Percentiles rank a stretch among this genome's conserved stretches.
Conservation (phyloP, 1,140 invertebrate genomes). For the Apis mellifera region DNA sequence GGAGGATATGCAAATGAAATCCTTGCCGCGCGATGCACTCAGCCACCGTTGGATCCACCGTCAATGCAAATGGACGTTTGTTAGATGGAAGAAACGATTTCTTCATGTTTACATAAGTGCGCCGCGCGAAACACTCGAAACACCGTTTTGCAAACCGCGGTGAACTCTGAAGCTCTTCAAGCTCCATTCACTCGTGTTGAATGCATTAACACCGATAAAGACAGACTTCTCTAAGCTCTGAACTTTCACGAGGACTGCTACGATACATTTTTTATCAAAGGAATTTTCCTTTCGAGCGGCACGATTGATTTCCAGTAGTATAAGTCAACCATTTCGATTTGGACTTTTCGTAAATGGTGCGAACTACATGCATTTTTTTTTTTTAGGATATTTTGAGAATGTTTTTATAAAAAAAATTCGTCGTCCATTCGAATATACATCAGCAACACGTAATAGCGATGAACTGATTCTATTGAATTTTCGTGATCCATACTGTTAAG, state of each 20-base stretch:
- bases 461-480: too few species aligned
- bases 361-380: background rate
- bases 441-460: too few species aligned
- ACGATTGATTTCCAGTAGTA: slow-evolving; percentile 9
- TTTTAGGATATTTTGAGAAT: background rate
- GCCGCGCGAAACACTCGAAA: slow-evolving; percentile 1
- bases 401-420: background rate
- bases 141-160: background rate
- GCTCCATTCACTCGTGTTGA: background rate
- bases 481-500: too few species aligned
- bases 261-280: background rate
- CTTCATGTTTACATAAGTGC: slow-evolving; percentile 43
- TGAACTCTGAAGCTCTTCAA: background rate
- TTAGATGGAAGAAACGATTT: slow-evolving; percentile 48
- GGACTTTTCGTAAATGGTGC: too few species aligned
- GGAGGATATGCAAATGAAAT: slow-evolving; percentile 51
- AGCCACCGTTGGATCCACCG: slow-evolving; percentile 18
- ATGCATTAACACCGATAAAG: background rate
- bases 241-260: background rate
- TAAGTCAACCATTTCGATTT: background rate
- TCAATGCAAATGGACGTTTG: slow-evolving; percentile 46
- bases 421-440: too few species aligned
- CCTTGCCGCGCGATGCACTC: slow-evolving; percentile 24
- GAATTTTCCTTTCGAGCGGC: background rate
- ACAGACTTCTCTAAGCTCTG: background rate